phyloP scores from a whole-genome alignment of 92 coral and sea anemone genomes.

The Actinostola sp. region DNA sequence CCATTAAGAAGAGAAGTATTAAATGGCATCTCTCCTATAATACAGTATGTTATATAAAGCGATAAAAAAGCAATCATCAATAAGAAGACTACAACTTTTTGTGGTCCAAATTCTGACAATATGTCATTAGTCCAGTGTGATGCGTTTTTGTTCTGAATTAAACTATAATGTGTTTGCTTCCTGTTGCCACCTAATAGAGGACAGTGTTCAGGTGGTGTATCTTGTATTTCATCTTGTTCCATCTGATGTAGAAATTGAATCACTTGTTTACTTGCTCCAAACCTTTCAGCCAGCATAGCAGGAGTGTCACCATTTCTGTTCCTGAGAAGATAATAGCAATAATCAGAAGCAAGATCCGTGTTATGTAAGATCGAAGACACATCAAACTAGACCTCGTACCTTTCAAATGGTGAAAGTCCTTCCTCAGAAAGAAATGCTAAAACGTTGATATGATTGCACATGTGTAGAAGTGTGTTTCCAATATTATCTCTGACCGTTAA shows the following conservation, averaged over 20 bases:
- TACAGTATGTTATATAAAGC: slow-evolving; percentile 27
- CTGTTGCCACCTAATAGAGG: slow-evolving; percentile 9
- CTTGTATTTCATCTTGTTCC: slow-evolving; percentile 29
- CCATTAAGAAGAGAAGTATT: slow-evolving; percentile 3
- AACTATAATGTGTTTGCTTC: neutral
- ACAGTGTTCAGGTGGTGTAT: slow-evolving; percentile 19
- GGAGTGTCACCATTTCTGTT: slow-evolving; percentile 31
- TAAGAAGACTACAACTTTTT: neutral
- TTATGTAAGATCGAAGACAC: neutral
- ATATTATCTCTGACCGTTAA: slow-evolving; percentile 14
- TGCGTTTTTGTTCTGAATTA: neutral
- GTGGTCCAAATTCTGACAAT: slow-evolving; percentile 12
- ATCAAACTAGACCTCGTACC: slow-evolving; percentile 6
- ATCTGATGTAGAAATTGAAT: slow-evolving; percentile 11
- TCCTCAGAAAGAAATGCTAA: slow-evolving; percentile 8
- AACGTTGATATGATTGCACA: slow-evolving; percentile 38
- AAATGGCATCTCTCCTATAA: slow-evolving; percentile 29
- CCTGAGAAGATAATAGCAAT: neutral
- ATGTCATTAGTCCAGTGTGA: neutral
- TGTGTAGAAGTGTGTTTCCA: slow-evolving; percentile 35
- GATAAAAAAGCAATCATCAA: slow-evolving; percentile 17
- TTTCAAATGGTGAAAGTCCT: slow-evolving; percentile 40
- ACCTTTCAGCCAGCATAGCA: slow-evolving; percentile 23
- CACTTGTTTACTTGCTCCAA: slow-evolving; percentile 29
- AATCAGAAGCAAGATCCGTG: neutral